A percentile compares a stretch with the other conserved stretches of the same genome.
phyloP scores from a whole-genome alignment of 2,888 invertebrate species.

The Metallyticus violacea region DNA sequence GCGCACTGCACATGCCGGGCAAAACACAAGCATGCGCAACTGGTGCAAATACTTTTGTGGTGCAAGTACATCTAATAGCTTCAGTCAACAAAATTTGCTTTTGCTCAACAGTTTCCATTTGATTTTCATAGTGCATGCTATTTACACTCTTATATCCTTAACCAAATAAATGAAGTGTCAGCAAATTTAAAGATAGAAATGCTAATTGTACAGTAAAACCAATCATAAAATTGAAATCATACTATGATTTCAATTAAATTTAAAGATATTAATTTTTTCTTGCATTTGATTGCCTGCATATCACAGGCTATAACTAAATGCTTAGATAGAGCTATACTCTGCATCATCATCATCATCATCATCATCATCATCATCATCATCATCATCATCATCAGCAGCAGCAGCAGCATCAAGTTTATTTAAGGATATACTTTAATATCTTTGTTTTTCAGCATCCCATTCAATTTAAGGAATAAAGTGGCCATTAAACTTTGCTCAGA shows the following conservation, averaged over 20 bases:
- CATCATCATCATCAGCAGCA: background rate
- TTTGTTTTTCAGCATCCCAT: too few relatives aligned
- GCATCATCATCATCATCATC: background rate
- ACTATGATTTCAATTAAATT: too few relatives aligned
- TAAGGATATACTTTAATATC: too few relatives aligned
- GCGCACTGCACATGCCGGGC: constrained; percentile 63
- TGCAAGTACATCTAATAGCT: background rate
- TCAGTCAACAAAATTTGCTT: background rate
- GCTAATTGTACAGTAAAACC: too few relatives aligned
- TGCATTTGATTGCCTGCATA: too few relatives aligned
- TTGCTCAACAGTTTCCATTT: background rate
- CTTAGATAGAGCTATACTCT: too few relatives aligned
- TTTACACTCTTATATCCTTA: background rate
- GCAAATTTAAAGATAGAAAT: too few relatives aligned
- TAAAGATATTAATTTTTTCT: too few relatives aligned
- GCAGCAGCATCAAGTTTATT: background rate
- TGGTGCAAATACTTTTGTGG: background rate
- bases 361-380: background rate
- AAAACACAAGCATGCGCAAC: constrained; percentile 9
- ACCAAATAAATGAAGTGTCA: background rate
- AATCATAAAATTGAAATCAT: too few relatives aligned
- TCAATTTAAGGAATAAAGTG: too few relatives aligned
- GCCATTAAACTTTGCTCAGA: too few relatives aligned
- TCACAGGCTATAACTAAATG: too few relatives aligned
- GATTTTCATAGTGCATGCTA: background rate